Base-by-base conservation (phyloP, 2,797 vertebrate species). In the Lepilemur ruficaudatus region DNA sequence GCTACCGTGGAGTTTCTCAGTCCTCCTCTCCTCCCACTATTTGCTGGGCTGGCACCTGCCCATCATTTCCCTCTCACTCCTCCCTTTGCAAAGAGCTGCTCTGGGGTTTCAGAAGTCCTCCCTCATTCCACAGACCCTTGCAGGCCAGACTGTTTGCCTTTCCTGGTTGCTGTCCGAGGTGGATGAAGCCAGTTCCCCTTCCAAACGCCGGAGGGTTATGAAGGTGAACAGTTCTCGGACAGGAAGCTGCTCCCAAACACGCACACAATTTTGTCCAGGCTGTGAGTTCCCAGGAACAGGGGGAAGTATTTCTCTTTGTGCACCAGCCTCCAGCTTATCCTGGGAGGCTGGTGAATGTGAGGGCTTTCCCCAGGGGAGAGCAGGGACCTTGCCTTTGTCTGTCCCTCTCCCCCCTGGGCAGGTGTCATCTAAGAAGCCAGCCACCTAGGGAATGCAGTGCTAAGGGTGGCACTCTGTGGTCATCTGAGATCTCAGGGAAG, bases 191-290 rank as follows among this genome's bases (percentile, higher is more conserved):
- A 7, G 13, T 25, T 59, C 15, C 6, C 18, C 30, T 61, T 73
- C 61, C 70, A 75, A 61, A 72, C 10, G 30, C 52, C 13, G 55
- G 59, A 48, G 43, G 32, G 38, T 14, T 14, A 6, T 5, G 52
- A 46, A 7, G 38, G 41, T 17, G 14, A 59, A 25, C 14, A 12
- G 17, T 15, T 75, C 38, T 43, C 4, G 12, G 14, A 23, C 9
- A 48, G 28, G 32, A 57, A 35, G 55, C 2, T 18, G 9, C 55
- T 48, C 1, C 32, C 32, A 22, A 30, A 6, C 12, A 9, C 46
- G 11, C 12, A 4, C 8, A 0, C 0, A 0, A 22, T 11, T 12
- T 35, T 46, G 35, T 28, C 14, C 15, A 52, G 35, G 17, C n/a
- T 22, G 9, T 1, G 48, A 59, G 32, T 2, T 4, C 46, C 46